Percentiles rank a stretch among this genome's conserved stretches.
phyloP scores from a whole-genome alignment of 2,113 vertebrate genomes.

The pig (Sus scrofa) region DNA sequence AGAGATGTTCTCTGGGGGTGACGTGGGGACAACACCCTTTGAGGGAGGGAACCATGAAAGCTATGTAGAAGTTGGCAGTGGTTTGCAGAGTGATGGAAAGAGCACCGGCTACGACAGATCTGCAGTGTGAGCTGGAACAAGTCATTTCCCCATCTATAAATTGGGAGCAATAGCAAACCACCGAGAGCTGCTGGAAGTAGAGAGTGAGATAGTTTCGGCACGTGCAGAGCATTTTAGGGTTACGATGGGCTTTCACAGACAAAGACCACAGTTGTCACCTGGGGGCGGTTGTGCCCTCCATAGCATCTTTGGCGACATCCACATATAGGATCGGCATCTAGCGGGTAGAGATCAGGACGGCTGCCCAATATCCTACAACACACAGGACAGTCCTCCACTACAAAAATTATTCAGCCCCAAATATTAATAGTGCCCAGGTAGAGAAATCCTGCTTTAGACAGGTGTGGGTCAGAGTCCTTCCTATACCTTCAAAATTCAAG shows the following conservation, averaged over 20 bases:
- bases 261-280: not conserved
- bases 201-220: not conserved
- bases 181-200: not conserved
- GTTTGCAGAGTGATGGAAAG: accelerated
- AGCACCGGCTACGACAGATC: accelerated
- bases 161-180: accelerated
- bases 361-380: accelerated
- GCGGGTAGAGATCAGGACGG: not conserved
- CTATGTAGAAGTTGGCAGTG: accelerated
- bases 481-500: not conserved
- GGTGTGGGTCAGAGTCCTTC: not conserved
- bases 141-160: not conserved
- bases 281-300: not conserved
- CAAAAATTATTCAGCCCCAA: no score
- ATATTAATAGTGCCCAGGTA: accelerated
- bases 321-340: not conserved
- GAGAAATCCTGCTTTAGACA: not conserved
- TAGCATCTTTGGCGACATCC: not conserved
- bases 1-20: not conserved
- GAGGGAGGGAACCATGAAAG: no score
- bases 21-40: not conserved
- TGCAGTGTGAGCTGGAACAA: no score
- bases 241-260: not conserved
- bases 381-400: not conserved
- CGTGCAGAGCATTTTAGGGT: not conserved